Evolutionary conservation across 2,888 invertebrate genomes (phyloP), one percentile per base, ranked within the genome.

Genomic region (Standfussiana lucernea): DNA sequence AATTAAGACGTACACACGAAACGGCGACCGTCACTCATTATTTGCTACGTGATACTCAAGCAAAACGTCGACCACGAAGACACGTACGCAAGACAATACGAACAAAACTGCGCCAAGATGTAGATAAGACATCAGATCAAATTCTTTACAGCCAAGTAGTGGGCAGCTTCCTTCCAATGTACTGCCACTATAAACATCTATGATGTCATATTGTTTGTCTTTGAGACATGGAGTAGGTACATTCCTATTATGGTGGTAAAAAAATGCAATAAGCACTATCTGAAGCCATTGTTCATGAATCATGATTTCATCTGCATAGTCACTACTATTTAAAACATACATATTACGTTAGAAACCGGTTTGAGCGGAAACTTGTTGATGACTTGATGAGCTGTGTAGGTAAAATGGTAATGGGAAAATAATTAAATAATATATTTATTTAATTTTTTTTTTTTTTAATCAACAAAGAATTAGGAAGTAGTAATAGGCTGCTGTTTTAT

Each of bases 181-280:
- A 28, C 37, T 18, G 53, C 47, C 68, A 64, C 59, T 73, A 78
- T 82, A 77, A 79, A 79, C 80, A 84, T 80, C 69, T 73, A 87
- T 92, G 92, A 92, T 91, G 90, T 92, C 92, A 92, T 84, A 82
- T 79, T 86, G 77, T 80, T 87, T 85, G 84, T 84, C 83, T 69
- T 80, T 67, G 74, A 70, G 79, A 80, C 87, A 89, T 89, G 91
- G 89, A 89, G 83, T n/a, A n/a, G n/a, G n/a, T 89, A 88, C 89
- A 79, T 77, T 77, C 79, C 75, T 71, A 75, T 82, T 85, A 83
- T n/a, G 83, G 81, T 59, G 82, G 80, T 74, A 86, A 84, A 87
- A 87, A 86, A 82, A 82, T 78, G 76, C 75, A 84, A 80, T 81
- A 79, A 72, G 67, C 67, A 80, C 62, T 80, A 79, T 65, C 72